Percentiles rank a stretch among this genome's conserved stretches.
Evolutionary conservation across 2,797 vertebrate species (phyloP).

Genomic region (Corythornis leucogaster): DNA sequence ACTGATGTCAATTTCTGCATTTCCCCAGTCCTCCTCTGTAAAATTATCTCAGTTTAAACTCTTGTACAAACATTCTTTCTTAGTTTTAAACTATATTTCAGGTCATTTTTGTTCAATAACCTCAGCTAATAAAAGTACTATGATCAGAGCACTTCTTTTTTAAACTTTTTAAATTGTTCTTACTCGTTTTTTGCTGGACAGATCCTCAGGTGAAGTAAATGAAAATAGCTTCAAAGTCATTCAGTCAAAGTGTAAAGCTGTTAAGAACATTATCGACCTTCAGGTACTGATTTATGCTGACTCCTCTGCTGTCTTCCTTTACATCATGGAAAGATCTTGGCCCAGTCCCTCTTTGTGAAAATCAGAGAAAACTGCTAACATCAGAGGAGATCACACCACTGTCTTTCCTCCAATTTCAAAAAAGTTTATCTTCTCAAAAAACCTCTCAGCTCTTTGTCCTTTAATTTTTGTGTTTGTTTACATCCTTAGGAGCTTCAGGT

Average conservation of each 20-base stretch:
- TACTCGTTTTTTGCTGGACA: not conserved
- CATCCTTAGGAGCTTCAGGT: not conserved
- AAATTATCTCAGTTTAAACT: constrained; percentile 29
- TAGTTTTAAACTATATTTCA: not conserved
- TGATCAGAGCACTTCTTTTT: not conserved
- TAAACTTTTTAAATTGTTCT: not conserved
- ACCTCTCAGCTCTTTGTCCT: not conserved
- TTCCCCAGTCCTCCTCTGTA: not conserved
- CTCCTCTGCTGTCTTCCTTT: not conserved
- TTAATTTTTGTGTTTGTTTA: not conserved
- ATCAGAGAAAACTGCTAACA: not conserved
- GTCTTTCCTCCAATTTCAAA: not conserved
- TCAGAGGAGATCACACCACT: not conserved
- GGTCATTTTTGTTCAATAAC: not conserved
- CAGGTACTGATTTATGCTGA: not conserved
- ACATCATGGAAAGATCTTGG: not conserved
- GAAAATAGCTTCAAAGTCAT: not conserved
- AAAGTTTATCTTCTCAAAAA: not conserved
- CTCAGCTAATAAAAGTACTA: not conserved
- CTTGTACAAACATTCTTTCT: constrained; percentile 19
- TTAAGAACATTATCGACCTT: not conserved
- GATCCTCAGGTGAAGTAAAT: not conserved
- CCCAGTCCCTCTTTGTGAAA: not conserved
- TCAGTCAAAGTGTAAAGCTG: not conserved
- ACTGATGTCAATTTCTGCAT: not conserved